A percentile compares a stretch with the other conserved stretches of the same genome.
phyloP scores from a whole-genome alignment of 2,888 invertebrate species.

The Gymnoscelis rufifasciata region DNA sequence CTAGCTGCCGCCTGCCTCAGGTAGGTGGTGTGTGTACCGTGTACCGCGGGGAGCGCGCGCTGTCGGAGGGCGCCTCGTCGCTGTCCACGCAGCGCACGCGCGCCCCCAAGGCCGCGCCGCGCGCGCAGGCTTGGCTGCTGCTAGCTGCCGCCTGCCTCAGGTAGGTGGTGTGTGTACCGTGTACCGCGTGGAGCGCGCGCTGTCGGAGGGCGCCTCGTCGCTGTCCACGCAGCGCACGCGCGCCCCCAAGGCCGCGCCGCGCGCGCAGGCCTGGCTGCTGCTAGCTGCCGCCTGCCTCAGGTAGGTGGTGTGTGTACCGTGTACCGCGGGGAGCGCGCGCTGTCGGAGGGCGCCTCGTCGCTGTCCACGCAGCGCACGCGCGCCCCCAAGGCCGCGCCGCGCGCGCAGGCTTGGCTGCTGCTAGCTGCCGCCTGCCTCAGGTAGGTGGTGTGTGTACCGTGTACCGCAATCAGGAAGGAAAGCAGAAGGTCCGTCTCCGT shows the following conservation, averaged over 20 bases:
- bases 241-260: conserved; percentile 30
- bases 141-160: conserved; percentile 73
- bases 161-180: too few relatives aligned
- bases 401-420: too few relatives aligned
- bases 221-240: conserved; percentile 37
- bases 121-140: conserved; percentile 84
- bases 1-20: conserved; percentile 73
- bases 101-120: conserved; percentile 30
- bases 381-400: too few relatives aligned
- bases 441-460: too few relatives aligned
- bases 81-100: conserved; percentile 37
- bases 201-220: conserved; percentile 90
- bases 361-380: too few relatives aligned
- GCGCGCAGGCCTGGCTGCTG: conserved; percentile 84
- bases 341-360: too few relatives aligned
- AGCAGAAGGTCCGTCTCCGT: too few relatives aligned
- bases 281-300: conserved; percentile 73
- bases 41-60: conserved; percentile 91
- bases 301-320: too few relatives aligned
- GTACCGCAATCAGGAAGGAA: too few relatives aligned
- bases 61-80: conserved; percentile 90
- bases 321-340: too few relatives aligned
- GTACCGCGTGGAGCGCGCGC: conserved; percentile 91
- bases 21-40: too few relatives aligned
- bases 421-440: too few relatives aligned